Percentiles rank a stretch among this genome's conserved stretches.
These are phyloP conservation scores for Agrochola lota DNA, from an alignment of 2,888 invertebrate genomes.

Conservation along the genomic window DNA sequence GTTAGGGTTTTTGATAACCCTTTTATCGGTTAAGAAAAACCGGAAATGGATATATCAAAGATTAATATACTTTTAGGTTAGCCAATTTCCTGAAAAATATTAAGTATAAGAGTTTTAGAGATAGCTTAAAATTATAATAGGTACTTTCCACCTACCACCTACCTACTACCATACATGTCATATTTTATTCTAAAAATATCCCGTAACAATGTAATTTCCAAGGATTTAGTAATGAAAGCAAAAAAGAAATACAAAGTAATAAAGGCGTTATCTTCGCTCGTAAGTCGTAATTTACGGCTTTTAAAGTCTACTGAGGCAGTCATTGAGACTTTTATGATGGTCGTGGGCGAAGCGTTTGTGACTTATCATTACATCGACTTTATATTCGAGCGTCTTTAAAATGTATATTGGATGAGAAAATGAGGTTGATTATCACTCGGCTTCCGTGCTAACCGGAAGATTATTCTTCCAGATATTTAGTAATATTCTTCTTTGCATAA, in stretches of 20 bases:
- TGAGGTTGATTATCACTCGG: constrained; percentile 27
- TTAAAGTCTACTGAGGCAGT: constrained; percentile 58
- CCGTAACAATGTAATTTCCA: constrained; percentile 17
- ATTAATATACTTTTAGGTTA: not conserved
- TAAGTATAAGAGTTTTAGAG: not conserved
- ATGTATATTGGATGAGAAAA: constrained; percentile 50
- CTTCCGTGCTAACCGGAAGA: not conserved
- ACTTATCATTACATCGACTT: constrained; percentile 53
- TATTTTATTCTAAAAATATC: constrained; percentile 14
- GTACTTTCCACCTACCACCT: not conserved
- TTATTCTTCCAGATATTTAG: constrained; percentile 1
- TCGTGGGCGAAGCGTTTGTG: constrained; percentile 49
- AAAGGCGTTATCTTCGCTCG: constrained; percentile 61
- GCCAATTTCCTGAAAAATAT: not conserved
- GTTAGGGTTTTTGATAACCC: not conserved
- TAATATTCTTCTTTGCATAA: not conserved
- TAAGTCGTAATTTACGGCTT: constrained; percentile 65
- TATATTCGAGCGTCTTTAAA: constrained; percentile 26
- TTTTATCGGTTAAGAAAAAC: not conserved
- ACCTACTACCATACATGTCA: not conserved
- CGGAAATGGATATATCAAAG: not conserved
- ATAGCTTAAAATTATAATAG: not conserved
- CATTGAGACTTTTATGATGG: constrained; percentile 56
- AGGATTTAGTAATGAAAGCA: constrained; percentile 55
- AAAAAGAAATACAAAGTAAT: constrained; percentile 56